Percentiles rank a stretch among this genome's conserved stretches.
These are phyloP conservation scores for Liolophura sinensis DNA, from an alignment of 1,140 invertebrate genomes.

Conservation along the genomic window DNA sequence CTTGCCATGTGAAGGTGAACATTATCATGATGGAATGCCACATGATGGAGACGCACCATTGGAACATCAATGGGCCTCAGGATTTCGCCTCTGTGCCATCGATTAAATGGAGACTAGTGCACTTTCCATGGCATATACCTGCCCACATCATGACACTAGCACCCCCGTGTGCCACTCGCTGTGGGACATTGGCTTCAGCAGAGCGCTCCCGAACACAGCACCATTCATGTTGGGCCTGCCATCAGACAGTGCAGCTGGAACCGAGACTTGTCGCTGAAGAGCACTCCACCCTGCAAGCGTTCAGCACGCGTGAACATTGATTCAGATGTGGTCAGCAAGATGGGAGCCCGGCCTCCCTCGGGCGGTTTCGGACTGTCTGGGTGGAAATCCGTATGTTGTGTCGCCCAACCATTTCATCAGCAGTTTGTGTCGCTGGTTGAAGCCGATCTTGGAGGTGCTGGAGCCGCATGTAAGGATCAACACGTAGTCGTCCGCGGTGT, in stretches of 20 bases:
- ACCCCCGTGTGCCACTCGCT: background rate
- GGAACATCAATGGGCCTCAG: too few relatives aligned
- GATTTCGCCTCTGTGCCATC: too few relatives aligned
- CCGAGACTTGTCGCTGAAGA: conserved; percentile 1
- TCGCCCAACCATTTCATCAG: background rate
- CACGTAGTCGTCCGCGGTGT: too few relatives aligned
- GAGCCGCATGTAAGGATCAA: too few relatives aligned
- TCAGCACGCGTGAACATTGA: conserved; percentile 2
- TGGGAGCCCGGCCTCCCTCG: background rate
- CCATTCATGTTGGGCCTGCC: background rate
- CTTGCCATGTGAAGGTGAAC: too few relatives aligned
- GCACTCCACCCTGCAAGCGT: conserved; percentile 1
- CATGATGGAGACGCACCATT: too few relatives aligned
- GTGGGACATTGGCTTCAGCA: background rate
- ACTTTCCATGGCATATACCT: too few relatives aligned
- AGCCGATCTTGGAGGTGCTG: too few relatives aligned
- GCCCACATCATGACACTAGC: background rate
- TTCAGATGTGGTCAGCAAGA: background rate
- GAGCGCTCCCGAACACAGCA: background rate
- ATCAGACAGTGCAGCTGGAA: too few relatives aligned
- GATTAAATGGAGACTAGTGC: too few relatives aligned
- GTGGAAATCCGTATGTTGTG: background rate
- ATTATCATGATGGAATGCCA: too few relatives aligned
- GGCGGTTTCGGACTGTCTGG: background rate
- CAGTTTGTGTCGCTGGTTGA: too few relatives aligned